Percentiles rank a stretch among this genome's conserved stretches.
phyloP scores from a whole-genome alignment of 2,797 vertebrate species.

The Chaetophractus vellerosus region DNA sequence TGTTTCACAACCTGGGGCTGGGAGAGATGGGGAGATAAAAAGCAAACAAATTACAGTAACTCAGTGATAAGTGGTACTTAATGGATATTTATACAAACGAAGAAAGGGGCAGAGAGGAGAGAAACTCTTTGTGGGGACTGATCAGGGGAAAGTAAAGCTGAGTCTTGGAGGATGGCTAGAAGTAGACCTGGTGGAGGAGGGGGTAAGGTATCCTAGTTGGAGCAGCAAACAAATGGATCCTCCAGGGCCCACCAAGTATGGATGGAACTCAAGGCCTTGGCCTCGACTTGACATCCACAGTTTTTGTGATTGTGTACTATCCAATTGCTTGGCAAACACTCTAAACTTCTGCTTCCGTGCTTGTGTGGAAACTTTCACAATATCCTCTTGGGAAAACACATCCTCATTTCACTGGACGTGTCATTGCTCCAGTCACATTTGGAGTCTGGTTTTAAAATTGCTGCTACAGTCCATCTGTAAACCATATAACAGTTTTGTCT shows the following conservation, averaged over 20 bases:
- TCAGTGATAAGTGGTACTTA: no score
- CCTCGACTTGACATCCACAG: neutral
- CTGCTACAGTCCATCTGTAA: neutral
- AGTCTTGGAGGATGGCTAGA: neutral
- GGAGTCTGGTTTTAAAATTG: neutral
- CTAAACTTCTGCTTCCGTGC: rapidly evolving
- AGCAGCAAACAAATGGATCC: no score
- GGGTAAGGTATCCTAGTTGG: no score
- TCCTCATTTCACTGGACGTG: neutral
- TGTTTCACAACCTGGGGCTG: rapidly evolving
- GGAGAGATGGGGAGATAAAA: no score
- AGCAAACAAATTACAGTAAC: rapidly evolving
- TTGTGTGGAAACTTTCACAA: neutral
- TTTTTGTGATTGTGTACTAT: rapidly evolving
- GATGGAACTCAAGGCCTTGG: neutral
- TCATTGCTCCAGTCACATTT: neutral
- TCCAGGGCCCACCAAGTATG: neutral
- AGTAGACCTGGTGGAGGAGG: no score
- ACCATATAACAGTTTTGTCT: neutral
- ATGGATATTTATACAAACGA: neutral
- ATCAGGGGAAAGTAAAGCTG: neutral
- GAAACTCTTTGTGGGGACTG: neutral
- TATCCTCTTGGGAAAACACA: neutral
- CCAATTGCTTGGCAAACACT: neutral
- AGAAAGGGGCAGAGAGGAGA: neutral